Evolutionary conservation across 2,888 invertebrate genomes (phyloP).

Genomic region (Limnephilus auricula): DNA sequence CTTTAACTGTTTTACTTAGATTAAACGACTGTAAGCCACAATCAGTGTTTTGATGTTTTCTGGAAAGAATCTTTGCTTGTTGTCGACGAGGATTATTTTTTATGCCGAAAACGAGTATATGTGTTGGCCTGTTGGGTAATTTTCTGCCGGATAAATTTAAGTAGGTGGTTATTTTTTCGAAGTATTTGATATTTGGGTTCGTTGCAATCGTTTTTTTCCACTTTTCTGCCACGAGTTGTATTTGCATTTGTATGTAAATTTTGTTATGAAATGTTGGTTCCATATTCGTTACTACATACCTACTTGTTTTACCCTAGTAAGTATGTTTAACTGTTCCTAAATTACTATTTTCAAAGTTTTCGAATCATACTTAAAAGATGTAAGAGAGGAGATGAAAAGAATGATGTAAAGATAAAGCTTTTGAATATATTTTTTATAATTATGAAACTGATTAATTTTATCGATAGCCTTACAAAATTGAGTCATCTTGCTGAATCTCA

Average conservation of each 20-base stretch:
- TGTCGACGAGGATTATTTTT: neutral
- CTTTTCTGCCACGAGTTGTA: neutral
- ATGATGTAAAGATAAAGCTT: neutral
- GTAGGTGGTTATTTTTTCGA: neutral
- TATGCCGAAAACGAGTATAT: neutral
- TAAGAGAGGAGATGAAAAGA: neutral
- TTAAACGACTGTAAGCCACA: neutral
- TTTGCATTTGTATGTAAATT: neutral
- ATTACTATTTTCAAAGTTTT: neutral
- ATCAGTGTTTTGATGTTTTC: neutral
- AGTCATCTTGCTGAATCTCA: conserved; percentile 2
- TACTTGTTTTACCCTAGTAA: neutral
- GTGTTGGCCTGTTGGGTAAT: neutral
- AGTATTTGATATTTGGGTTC: neutral
- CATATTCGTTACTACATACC: neutral
- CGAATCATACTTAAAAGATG: neutral
- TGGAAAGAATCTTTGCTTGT: neutral
- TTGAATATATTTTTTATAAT: neutral
- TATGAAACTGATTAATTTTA: neutral
- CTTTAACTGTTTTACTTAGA: neutral
- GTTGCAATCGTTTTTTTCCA: neutral
- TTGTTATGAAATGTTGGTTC: neutral
- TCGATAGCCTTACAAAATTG: neutral
- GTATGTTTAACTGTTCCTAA: neutral
- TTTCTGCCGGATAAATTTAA: neutral